Conservation (phyloP, 2,888 invertebrate genomes). For the Apotomis turbidana region DNA sequence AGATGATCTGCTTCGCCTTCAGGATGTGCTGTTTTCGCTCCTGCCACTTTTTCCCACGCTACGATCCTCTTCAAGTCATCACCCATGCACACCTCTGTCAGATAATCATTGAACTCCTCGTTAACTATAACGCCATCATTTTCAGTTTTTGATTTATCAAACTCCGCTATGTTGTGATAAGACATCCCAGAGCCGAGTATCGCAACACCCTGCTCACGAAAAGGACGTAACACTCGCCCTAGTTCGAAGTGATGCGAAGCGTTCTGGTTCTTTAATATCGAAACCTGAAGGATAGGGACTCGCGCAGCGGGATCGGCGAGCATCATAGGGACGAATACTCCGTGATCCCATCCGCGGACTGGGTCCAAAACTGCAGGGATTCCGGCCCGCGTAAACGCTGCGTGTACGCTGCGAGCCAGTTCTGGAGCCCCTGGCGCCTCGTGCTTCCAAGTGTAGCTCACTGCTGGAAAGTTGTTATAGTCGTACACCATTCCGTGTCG, state of each 20-base stretch:
- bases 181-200: constrained; percentile 62
- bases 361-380: constrained; percentile 53
- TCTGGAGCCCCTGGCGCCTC: constrained; percentile 53
- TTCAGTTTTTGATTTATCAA: constrained; percentile 38
- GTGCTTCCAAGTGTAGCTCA: constrained; percentile 58
- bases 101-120: constrained; percentile 49
- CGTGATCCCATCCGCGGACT: constrained; percentile 64
- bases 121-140: constrained; percentile 47
- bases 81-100: constrained; percentile 50
- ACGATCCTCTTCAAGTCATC: constrained; percentile 46
- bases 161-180: constrained; percentile 55
- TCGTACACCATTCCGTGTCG: constrained; percentile 56
- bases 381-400: constrained; percentile 53
- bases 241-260: constrained; percentile 55
- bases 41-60: constrained; percentile 50
- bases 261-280: constrained; percentile 57
- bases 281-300: constrained; percentile 60
- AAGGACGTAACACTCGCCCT: constrained; percentile 55
- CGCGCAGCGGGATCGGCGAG: constrained; percentile 59
- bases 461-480: constrained; percentile 59
- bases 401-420: constrained; percentile 55
- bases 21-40: constrained; percentile 54
- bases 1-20: constrained; percentile 57
- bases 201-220: constrained; percentile 57
- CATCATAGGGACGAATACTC: constrained; percentile 65